Evolutionary conservation across 2,113 vertebrate species (phyloP).

Genomic region (Acrocephalus arundinaceus): DNA sequence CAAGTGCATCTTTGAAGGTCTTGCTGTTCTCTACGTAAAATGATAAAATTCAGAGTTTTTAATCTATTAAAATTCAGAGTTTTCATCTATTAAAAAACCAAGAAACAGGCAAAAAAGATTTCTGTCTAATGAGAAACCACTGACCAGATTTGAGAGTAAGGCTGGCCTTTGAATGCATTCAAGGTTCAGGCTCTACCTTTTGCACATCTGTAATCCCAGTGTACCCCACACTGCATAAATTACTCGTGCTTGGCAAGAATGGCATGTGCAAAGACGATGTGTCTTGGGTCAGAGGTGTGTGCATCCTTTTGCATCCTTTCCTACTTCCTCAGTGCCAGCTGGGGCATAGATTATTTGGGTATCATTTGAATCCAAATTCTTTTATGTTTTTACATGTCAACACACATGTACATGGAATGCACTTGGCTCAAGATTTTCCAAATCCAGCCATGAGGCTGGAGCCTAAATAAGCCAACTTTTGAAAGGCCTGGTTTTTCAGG

Average conservation of each 20-base stretch:
- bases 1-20: neutral
- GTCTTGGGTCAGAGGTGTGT: neutral
- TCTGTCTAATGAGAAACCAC: fast-evolving
- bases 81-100: neutral
- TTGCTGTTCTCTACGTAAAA: neutral
- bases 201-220: neutral
- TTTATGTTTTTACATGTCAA: neutral
- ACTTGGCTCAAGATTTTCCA: neutral
- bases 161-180: neutral
- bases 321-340: neutral
- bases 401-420: fast-evolving
- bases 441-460: neutral
- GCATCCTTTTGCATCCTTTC: neutral
- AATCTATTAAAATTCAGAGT: neutral
- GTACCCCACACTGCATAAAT: neutral
- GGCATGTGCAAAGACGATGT: neutral
- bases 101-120: neutral
- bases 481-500: neutral
- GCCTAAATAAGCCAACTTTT: neutral
- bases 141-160: neutral
- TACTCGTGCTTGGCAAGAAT: neutral
- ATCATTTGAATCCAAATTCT: neutral
- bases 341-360: neutral
- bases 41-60: neutral
- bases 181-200: neutral